Conservation (phyloP, 2,797 vertebrate species). For the Tokudaia muenninki region DNA sequence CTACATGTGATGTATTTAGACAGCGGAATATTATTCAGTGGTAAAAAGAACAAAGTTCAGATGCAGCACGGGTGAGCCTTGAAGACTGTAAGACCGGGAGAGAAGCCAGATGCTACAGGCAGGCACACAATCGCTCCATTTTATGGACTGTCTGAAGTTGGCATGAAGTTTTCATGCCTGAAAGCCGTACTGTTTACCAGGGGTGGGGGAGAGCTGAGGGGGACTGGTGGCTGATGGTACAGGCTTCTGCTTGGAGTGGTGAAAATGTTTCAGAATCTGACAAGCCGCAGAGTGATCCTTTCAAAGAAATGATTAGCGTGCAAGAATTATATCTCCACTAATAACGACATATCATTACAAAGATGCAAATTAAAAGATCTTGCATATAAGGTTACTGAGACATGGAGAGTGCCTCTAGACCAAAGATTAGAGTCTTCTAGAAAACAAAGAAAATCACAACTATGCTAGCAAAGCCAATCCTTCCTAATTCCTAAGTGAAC, state of each 20-base stretch:
- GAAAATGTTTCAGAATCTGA: conserved; percentile 34
- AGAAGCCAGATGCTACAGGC: background rate
- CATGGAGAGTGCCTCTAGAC: background rate
- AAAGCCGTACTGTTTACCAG: background rate
- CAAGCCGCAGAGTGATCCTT: background rate
- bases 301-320: background rate
- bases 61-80: background rate
- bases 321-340: background rate
- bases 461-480: background rate
- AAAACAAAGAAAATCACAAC: conserved; percentile 14
- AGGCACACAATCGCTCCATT: background rate
- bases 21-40: conserved; percentile 41
- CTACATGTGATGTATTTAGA: conserved; percentile 1
- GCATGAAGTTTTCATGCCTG: background rate
- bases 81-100: conserved; percentile 1
- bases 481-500: conserved; percentile 49
- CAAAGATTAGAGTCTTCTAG: conserved; percentile 4
- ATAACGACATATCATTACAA: background rate
- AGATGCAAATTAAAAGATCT: conserved; percentile 14
- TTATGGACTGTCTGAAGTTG: conserved; percentile 15
- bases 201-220: background rate
- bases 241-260: background rate
- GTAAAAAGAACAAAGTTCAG: conserved; percentile 11
- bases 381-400: conserved; percentile 19
- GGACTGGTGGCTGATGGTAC: background rate